Conservation (phyloP, 2,113 vertebrate genomes). For the Peromyscus californicus region DNA sequence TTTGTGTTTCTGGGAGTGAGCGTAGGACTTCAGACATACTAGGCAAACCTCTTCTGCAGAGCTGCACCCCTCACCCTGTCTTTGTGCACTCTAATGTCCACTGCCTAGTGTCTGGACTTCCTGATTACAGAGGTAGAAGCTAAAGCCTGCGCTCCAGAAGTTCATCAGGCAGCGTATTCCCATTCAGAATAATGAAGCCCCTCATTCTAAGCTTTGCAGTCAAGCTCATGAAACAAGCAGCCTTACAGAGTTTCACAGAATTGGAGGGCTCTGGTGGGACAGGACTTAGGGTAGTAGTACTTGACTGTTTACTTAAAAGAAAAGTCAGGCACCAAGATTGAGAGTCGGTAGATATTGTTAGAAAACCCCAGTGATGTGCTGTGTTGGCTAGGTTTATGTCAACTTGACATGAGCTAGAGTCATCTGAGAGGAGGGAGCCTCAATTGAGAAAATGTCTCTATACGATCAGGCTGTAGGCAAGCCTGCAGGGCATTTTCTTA, state of each 20-base stretch:
- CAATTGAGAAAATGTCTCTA: not conserved
- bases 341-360: not conserved
- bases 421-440: not conserved
- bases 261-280: not conserved
- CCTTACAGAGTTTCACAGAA: not conserved
- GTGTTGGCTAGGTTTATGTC: not conserved
- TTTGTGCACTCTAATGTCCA: not conserved
- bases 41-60: not conserved
- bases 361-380: not conserved
- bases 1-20: not conserved
- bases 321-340: not conserved
- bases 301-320: not conserved
- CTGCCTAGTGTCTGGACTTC: not conserved
- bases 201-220: not conserved
- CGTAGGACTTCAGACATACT: not conserved
- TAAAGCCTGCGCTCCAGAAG: conserved; percentile 12
- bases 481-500: not conserved
- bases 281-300: not conserved
- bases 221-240: not conserved
- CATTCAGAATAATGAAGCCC: not conserved
- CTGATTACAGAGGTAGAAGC: conserved; percentile 35
- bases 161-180: not conserved
- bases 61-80: not conserved
- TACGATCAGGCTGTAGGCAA: not conserved
- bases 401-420: not conserved